Conservation (phyloP, 2,888 invertebrate species). For the Tipula unca region DNA sequence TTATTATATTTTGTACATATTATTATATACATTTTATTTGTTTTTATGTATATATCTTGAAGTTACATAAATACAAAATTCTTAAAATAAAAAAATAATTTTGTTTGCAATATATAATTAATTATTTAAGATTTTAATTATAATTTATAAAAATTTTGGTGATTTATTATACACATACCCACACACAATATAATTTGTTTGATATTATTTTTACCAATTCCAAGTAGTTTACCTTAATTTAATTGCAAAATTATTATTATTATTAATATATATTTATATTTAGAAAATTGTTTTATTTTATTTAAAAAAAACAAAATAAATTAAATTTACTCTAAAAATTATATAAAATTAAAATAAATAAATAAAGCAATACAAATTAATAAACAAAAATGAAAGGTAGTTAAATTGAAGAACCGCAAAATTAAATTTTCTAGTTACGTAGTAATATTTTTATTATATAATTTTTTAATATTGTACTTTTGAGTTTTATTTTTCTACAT, state of each 20-base stretch:
- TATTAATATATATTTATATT: neutral
- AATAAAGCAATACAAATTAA: neutral
- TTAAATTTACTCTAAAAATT: neutral
- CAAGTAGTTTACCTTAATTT: neutral
- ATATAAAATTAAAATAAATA: neutral
- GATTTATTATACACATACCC: neutral
- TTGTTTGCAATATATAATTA: neutral
- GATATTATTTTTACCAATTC: neutral
- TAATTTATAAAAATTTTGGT: neutral
- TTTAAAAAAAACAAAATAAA: neutral
- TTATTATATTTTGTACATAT: neutral
- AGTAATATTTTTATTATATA: neutral
- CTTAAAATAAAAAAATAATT: neutral
- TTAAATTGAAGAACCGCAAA: neutral
- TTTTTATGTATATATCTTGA: neutral
- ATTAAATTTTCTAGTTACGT: neutral
- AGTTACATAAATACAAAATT: neutral
- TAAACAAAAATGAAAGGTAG: neutral
- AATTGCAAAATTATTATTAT: neutral
- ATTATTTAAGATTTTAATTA: neutral
- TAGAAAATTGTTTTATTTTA: neutral
- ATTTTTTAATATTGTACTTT: neutral
- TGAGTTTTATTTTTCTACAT: neutral
- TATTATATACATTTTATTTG: neutral
- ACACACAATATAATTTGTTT: neutral